Evolutionary conservation across 2,113 vertebrate species (phyloP), one percentile per base, ranked within the genome.

Genomic region (Promerops cafer): DNA sequence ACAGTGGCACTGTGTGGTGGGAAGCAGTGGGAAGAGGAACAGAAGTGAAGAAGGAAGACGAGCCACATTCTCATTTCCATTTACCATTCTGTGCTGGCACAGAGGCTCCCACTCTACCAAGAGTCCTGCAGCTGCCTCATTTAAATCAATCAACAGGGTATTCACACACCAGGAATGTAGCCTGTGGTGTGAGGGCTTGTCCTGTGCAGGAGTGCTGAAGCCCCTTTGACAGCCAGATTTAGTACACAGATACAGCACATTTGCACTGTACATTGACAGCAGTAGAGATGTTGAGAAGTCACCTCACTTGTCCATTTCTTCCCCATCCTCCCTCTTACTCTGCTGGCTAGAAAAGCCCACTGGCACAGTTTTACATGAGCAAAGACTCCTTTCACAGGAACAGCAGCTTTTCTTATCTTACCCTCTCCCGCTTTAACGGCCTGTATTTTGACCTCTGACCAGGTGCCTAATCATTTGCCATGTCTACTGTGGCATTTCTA

Each of bases 61-160:
- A 68, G 11, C 16, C 30, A 50, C 5, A 9, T 54, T 89, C 22
- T 75, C 1, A 1, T 35, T 79, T 71, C 65, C 47, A 28, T 33
- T 28, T 60, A 50, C 30, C 0, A 0, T 35, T 53, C 74, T 45
- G 9, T 50, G 44, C 35, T 39, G 39, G 31, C 42, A 53, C 0
- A 1, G 56, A 70, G 17, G 28, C 20, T 90, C 31, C 16, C 31
- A 68, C 18, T 9, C 50, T 72, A 33, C 35, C 44, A 44, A 16
- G 39, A 72, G 31, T 74, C 72, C 57, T 54, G 27, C 52, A 75
- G 56, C 61, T 90, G 72, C 71, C 52, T 90, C 2, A 1, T 61
- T 81, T 57, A 79, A 82, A 69, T 45, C 31, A 57, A 9, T 39
- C n/a, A 31, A 2, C 0, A 0, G 47, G 35, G 16, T 24, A 47